These are phyloP conservation scores for Drosophila baimaii DNA, from an alignment of 1,140 invertebrate genomes.

Conservation along the genomic window DNA sequence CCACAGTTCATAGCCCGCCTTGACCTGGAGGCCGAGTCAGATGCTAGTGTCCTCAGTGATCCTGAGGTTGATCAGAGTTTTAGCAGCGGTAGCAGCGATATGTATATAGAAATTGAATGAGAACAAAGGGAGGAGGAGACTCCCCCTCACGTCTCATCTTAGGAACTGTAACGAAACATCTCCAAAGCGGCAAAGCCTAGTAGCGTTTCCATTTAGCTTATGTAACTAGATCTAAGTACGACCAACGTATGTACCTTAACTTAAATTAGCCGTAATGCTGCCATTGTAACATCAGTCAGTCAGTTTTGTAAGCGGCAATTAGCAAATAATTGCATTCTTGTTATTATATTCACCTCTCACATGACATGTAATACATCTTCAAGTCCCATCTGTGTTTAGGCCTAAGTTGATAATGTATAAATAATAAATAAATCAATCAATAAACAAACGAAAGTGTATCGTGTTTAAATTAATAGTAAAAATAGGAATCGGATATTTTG, in stretches of 20 bases:
- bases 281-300: conserved; percentile 44
- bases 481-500: no score
- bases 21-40: conserved; percentile 33
- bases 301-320: conserved; percentile 50
- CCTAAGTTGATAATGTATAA: conserved; percentile 41
- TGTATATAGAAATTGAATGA: conserved; percentile 63
- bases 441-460: background rate
- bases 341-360: conserved; percentile 37
- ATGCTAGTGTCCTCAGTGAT: conserved; percentile 58
- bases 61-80: conserved; percentile 66
- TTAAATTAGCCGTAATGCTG: conserved; percentile 46
- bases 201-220: conserved; percentile 44
- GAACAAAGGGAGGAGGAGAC: background rate
- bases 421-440: conserved; percentile 24
- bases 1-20: conserved; percentile 10
- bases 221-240: conserved; percentile 32
- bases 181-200: conserved; percentile 69
- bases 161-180: conserved; percentile 46
- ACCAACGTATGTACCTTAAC: conserved; percentile 66
- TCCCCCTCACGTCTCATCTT: background rate
- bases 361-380: conserved; percentile 35
- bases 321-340: conserved; percentile 50
- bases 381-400: conserved; percentile 45
- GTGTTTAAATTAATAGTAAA: background rate
- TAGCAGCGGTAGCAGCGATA: conserved; percentile 31